Evolutionary conservation across 1,140 invertebrate genomes (phyloP), one percentile per base, ranked within the genome.

Genomic region (Vanessa atalanta): DNA sequence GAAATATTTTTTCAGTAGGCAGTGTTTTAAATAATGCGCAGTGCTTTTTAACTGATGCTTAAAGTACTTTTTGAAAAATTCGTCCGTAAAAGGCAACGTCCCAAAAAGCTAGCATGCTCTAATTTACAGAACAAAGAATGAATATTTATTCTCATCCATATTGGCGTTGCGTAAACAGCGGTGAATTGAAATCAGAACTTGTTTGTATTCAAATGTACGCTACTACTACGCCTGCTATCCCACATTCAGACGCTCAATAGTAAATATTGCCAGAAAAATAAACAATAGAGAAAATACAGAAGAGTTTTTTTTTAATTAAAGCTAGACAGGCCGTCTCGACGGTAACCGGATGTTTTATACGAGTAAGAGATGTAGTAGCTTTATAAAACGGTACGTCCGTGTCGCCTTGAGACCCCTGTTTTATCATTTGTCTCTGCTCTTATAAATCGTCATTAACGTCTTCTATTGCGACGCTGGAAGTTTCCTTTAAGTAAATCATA

Each of bases 131-230:
- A 67, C 55, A 67, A 15, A 2, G 48, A 68, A 48, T 73, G 55
- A 43, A 15, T 63, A 61, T 48, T 20, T 65, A 64, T 64, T 65
- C 48, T n/a, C 47, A 37, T 73, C 31, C 51, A 50, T 51, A 63
- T 73, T 61, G 47, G 13, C 55, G 65, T 55, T 65, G 43, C 16
- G n/a, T 63, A 68, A 68, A 73, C 48, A 64, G 15, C 16, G n/a
- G 26, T n/a, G 65, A 31, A 65, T 73, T 47, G 26, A 64, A 73
- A 69, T 73, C n/a, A 63, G 26, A 51, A 63, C 3, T n/a, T 43
- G 48, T 69, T 60, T 65, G 26, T 55, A 69, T 61, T 64, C 48
- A 69, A 64, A 73, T 63, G 31, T 47, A 60, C 71, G 20, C 65
- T 47, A 51, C 31, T 51, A 64, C 16, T 70, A 70, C 68, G 37